Evolutionary conservation across 2,888 invertebrate species (phyloP).

Genomic region (Altica lythri): DNA sequence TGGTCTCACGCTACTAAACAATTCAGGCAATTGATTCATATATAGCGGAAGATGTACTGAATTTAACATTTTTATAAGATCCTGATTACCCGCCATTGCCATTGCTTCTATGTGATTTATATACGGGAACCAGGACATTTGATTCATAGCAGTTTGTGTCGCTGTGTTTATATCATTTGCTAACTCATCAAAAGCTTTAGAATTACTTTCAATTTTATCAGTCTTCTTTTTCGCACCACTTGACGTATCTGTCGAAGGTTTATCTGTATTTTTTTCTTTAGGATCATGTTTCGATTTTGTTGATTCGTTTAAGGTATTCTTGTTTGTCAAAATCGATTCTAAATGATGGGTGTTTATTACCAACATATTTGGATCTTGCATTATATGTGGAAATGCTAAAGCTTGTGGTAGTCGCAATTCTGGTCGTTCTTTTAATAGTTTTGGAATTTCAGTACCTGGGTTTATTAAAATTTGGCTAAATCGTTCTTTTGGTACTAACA

Average conservation of each 20-base stretch:
- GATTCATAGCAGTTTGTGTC: conserved; percentile 70
- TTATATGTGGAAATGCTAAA: conserved; percentile 70
- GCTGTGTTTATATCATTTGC: conserved; percentile 72
- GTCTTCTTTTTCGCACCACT: conserved; percentile 10
- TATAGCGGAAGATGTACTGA: conserved; percentile 60
- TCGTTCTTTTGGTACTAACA: conserved; percentile 78
- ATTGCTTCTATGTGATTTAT: conserved; percentile 66
- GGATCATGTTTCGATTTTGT: conserved; percentile 36
- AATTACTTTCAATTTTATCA: conserved; percentile 30
- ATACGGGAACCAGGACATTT: conserved; percentile 78
- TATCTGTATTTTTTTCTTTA: conserved; percentile 43
- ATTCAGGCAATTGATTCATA: conserved; percentile 56
- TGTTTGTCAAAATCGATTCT: conserved; percentile 64
- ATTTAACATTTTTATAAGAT: conserved; percentile 62
- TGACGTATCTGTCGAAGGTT: conserved; percentile 39
- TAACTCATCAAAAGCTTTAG: conserved; percentile 51
- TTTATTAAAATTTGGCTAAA: conserved; percentile 71
- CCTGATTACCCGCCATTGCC: conserved; percentile 60
- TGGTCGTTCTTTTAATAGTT: conserved; percentile 71
- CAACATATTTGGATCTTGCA: conserved; percentile 78
- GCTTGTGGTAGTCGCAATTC: conserved; percentile 77
- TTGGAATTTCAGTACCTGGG: conserved; percentile 78
- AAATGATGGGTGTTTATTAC: conserved; percentile 78
- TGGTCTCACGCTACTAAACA: conserved; percentile 55
- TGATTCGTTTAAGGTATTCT: conserved; percentile 33